Conservation (phyloP, 1,140 invertebrate species). For the Drosophila tropicalis region DNA sequence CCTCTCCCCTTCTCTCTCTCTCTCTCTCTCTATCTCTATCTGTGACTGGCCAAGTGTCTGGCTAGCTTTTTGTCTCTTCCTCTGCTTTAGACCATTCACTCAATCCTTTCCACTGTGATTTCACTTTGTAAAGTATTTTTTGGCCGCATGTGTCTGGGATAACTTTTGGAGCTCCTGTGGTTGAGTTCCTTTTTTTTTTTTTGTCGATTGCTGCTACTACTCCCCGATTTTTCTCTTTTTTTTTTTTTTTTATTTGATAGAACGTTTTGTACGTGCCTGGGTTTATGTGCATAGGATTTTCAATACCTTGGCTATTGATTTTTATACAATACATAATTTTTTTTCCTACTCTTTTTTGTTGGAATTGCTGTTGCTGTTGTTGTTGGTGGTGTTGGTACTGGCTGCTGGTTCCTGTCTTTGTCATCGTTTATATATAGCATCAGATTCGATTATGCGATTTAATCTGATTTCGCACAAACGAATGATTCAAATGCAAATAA, state of each 20-base stretch:
- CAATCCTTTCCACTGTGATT: conserved; percentile 48
- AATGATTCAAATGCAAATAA: conserved; percentile 81
- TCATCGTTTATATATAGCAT: conserved; percentile 74
- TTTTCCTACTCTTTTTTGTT: conserved; percentile 27
- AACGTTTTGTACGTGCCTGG: conserved; percentile 76
- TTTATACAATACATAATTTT: conserved; percentile 78
- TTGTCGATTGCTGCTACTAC: not conserved
- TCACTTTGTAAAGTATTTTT: conserved; percentile 80
- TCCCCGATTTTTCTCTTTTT: conserved; percentile 23
- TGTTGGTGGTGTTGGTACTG: conserved; percentile 51
- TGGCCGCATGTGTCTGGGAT: conserved; percentile 73
- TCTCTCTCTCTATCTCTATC: not conserved
- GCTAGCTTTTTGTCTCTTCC: not conserved
- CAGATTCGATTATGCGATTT: conserved; percentile 81
- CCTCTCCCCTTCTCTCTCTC: no score
- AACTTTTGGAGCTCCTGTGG: conserved; percentile 70
- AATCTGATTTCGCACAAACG: conserved; percentile 82
- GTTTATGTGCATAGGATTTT: conserved; percentile 80
- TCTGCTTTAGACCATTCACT: conserved; percentile 24
- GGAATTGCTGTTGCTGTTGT: conserved; percentile 47
- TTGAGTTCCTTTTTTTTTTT: conserved; percentile 31
- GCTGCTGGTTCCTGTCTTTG: conserved; percentile 71
- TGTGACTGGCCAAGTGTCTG: conserved; percentile 2
- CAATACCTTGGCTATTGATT: conserved; percentile 77
- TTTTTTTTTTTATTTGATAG: conserved; percentile 49